Conservation (phyloP, 2,888 invertebrate species). For the Drosophila vallismaia region DNA sequence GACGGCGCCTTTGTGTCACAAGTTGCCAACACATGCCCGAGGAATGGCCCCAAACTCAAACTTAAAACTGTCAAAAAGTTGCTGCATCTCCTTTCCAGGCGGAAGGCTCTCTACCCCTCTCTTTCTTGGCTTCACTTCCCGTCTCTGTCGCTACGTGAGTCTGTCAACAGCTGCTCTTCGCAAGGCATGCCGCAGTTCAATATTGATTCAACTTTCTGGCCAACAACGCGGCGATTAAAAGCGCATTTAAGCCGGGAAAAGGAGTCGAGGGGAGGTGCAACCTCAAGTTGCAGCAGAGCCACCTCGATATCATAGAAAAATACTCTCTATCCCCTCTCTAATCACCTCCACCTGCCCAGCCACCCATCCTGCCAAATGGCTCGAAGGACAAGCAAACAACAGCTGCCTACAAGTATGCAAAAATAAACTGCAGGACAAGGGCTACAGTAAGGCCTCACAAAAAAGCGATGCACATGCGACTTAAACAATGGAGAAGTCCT, state of each 20-base stretch:
- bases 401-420: slow-evolving; percentile 70
- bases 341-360: slow-evolving; percentile 47
- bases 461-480: too few species aligned
- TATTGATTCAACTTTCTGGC: slow-evolving; percentile 70
- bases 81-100: slow-evolving; percentile 1
- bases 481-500: not conserved
- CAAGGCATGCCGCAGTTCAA: slow-evolving; percentile 70
- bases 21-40: slow-evolving; percentile 43
- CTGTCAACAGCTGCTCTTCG: slow-evolving; percentile 71
- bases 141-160: slow-evolving; percentile 55
- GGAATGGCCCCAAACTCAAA: slow-evolving; percentile 58
- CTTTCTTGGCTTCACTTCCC: not conserved
- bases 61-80: slow-evolving; percentile 80
- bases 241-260: slow-evolving; percentile 65
- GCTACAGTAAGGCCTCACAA: slow-evolving; percentile 13
- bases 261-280: slow-evolving; percentile 2
- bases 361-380: slow-evolving; percentile 22
- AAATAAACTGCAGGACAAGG: slow-evolving; percentile 65
- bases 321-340: not conserved
- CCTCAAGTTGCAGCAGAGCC: slow-evolving; percentile 54
- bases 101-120: not conserved
- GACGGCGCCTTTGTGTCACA: slow-evolving; percentile 63
- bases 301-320: not conserved
- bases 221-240: slow-evolving; percentile 65
- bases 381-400: slow-evolving; percentile 48